These are phyloP conservation scores for Acleris cristana DNA, from an alignment of 2,888 invertebrate species.

Conservation along the genomic window DNA sequence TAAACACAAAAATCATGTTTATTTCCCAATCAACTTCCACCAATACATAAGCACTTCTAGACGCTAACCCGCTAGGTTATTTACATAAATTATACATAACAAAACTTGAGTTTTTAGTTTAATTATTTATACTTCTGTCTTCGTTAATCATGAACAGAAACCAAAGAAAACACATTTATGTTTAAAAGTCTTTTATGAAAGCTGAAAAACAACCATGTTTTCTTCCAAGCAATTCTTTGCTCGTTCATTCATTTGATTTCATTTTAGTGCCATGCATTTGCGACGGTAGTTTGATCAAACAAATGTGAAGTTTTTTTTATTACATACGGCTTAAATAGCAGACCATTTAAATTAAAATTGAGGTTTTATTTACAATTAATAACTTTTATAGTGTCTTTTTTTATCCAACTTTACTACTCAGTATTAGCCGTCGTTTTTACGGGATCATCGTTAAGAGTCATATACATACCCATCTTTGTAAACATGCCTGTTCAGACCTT, in stretches of 20 bases:
- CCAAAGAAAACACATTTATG: conserved; percentile 54
- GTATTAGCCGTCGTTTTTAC: background rate
- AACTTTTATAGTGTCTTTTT: too few species aligned
- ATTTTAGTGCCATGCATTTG: conserved; percentile 41
- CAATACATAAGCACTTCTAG: conserved; percentile 66
- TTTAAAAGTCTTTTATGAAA: conserved; percentile 66
- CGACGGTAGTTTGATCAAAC: conserved; percentile 38
- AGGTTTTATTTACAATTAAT: too few species aligned
- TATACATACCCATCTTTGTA: conserved; percentile 1
- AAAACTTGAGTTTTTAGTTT: conserved; percentile 49
- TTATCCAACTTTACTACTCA: too few species aligned
- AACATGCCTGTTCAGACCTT: background rate
- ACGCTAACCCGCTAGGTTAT: conserved; percentile 72
- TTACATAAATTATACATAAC: conserved; percentile 59
- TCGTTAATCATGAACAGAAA: conserved; percentile 50
- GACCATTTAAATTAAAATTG: too few species aligned
- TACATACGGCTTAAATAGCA: background rate
- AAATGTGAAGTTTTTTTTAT: conserved; percentile 24
- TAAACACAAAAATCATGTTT: conserved; percentile 69
- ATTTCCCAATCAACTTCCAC: conserved; percentile 64
- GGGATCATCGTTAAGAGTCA: background rate
- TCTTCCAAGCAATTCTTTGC: conserved; percentile 51
- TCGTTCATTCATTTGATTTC: conserved; percentile 56
- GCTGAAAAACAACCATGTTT: conserved; percentile 84
- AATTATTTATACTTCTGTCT: conserved; percentile 50